These are phyloP conservation scores for Thaleichthys pacificus DNA, from an alignment of 2,797 vertebrate species.

Conservation along the genomic window DNA sequence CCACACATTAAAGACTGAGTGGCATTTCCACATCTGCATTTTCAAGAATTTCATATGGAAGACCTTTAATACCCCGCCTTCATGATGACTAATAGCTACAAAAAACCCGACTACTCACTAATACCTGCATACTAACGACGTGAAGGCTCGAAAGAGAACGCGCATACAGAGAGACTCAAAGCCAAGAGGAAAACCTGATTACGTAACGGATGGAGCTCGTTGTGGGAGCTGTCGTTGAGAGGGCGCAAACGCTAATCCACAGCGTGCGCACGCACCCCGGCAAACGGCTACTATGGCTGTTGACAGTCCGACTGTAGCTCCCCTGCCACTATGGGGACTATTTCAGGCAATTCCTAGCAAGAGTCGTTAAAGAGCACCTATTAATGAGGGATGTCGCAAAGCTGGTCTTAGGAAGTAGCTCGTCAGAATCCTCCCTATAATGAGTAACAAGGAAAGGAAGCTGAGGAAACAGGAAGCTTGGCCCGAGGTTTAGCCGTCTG, in stretches of 20 bases:
- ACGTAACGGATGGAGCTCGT: not conserved
- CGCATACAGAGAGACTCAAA: not conserved
- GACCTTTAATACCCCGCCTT: no score
- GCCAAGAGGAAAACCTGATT: conserved; percentile 11
- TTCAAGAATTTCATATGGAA: no score
- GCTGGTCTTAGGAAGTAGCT: not conserved
- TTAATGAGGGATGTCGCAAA: not conserved
- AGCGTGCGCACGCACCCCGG: not conserved
- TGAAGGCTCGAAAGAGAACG: no score
- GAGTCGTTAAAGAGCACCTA: not conserved
- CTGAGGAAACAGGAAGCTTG: not conserved
- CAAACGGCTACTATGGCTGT: conserved; percentile 1
- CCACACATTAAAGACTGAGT: no score
- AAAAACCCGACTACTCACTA: no score
- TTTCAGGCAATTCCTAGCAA: conserved; percentile 6
- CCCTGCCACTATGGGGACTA: not conserved
- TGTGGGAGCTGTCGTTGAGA: not conserved
- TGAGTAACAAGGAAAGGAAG: not conserved
- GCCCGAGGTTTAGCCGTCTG: no score
- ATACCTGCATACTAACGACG: no score
- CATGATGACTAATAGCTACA: no score
- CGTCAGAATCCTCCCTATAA: not conserved
- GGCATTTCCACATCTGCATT: no score
- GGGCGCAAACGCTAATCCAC: not conserved
- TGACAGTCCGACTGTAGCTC: not conserved